Evolutionary conservation across 2,113 vertebrate genomes (phyloP).

Genomic region (Dicentrarchus labrax): DNA sequence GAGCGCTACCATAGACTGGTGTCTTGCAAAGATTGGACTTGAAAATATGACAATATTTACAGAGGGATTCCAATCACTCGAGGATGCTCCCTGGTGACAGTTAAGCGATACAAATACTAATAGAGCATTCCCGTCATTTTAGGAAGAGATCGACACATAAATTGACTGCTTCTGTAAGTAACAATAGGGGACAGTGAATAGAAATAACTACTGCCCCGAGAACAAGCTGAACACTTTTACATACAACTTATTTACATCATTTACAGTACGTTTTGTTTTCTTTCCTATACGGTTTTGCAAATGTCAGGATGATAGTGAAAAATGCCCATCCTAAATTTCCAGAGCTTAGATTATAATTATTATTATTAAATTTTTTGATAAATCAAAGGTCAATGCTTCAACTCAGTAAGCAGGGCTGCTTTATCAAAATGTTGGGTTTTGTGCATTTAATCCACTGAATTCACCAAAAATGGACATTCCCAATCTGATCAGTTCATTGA

Average conservation of each 20-base stretch:
- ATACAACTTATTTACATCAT: too few relatives aligned
- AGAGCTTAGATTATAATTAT: too few relatives aligned
- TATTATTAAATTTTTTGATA: not conserved
- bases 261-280: too few relatives aligned
- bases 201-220: not conserved
- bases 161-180: not conserved
- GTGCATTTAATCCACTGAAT: not conserved
- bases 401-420: not conserved
- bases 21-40: slow-evolving; percentile 15
- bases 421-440: not conserved
- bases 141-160: not conserved
- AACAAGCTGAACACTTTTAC: not conserved
- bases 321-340: not conserved
- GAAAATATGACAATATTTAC: slow-evolving; percentile 37
- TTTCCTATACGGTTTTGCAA: too few relatives aligned
- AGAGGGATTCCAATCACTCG: not conserved
- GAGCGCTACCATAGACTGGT: not conserved
- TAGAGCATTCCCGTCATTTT: not conserved
- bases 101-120: slow-evolving; percentile 3
- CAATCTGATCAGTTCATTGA: too few relatives aligned
- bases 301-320: not conserved
- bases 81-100: not conserved
- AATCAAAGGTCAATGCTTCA: not conserved
- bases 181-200: not conserved
- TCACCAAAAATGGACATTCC: not conserved